Percentiles rank a stretch among this genome's conserved stretches.
Evolutionary conservation across 2,797 vertebrate genomes (phyloP).

Genomic region (Tiaroga cobitis): DNA sequence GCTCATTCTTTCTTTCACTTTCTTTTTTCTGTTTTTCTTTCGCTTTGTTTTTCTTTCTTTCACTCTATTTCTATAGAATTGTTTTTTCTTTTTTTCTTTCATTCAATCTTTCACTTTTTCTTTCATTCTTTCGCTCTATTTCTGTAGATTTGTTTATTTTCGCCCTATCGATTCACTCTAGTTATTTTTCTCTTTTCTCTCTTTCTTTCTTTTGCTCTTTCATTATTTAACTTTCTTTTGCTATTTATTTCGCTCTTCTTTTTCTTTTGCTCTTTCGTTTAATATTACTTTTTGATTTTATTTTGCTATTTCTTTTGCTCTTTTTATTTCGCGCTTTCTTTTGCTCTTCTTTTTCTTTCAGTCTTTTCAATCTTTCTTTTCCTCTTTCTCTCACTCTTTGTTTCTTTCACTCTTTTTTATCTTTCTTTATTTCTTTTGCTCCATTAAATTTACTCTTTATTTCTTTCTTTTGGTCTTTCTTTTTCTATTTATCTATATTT

Average conservation of each 20-base stretch:
- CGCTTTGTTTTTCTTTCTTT: too few species aligned
- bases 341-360: neutral
- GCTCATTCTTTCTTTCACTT: too few species aligned
- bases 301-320: neutral
- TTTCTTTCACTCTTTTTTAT: neutral
- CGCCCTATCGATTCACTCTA: neutral
- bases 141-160: neutral
- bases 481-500: too few species aligned
- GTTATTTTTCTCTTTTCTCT: neutral
- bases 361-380: neutral
- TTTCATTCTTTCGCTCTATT: neutral
- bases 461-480: too few species aligned
- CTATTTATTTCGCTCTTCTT: too few species aligned
- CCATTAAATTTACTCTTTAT: neutral
- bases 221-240: too few species aligned
- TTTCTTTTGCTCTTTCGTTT: too few species aligned
- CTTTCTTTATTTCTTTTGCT: neutral
- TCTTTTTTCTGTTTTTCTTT: too few species aligned
- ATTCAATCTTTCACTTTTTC: neutral
- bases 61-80: too few species aligned
- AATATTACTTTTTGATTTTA: too few species aligned
- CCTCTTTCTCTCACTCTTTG: neutral
- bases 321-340: neutral
- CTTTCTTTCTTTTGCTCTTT: conserved; percentile 43
- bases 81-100: too few species aligned